Evolutionary conservation across 2,113 vertebrate genomes (phyloP).

Genomic region (Indicator maculatus): DNA sequence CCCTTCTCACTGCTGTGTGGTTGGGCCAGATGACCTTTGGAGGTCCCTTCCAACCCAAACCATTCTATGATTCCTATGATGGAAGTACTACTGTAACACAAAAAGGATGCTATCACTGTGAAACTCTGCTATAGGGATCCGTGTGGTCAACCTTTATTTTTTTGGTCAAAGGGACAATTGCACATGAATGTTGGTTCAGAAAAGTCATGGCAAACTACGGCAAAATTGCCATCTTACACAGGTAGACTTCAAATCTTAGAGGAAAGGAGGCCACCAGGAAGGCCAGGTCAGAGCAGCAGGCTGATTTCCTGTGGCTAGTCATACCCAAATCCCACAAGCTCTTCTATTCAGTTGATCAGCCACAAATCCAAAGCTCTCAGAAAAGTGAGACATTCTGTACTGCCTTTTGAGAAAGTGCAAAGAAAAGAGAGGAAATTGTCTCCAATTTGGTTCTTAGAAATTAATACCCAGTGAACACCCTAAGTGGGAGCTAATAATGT

Average conservation of each 20-base stretch:
- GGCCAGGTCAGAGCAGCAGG: not conserved
- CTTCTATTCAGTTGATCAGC: constrained; percentile 2
- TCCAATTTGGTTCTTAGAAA: constrained; percentile 26
- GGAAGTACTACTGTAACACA: not conserved
- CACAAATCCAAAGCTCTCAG: not conserved
- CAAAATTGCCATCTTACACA: not conserved
- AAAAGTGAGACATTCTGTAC: constrained; percentile 3
- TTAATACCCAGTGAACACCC: not conserved
- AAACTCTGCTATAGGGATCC: not conserved
- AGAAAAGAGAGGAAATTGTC: constrained; percentile 36
- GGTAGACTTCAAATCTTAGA: not conserved
- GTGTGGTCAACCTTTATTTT: not conserved
- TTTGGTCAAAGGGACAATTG: not conserved
- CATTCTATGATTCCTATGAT: not conserved
- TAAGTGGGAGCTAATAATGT: not conserved
- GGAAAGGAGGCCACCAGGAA: not conserved
- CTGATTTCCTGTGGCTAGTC: not conserved
- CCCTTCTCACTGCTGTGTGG: too few relatives aligned
- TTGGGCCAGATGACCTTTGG: too few relatives aligned
- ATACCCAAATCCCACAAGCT: not conserved
- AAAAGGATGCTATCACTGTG: not conserved
- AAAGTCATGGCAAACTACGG: not conserved
- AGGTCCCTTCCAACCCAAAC: too few relatives aligned
- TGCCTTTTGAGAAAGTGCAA: not conserved
- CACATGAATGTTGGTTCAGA: not conserved